Evolutionary conservation across 1,140 invertebrate species (phyloP).

Genomic region (Diabrotica undecimpunctata): DNA sequence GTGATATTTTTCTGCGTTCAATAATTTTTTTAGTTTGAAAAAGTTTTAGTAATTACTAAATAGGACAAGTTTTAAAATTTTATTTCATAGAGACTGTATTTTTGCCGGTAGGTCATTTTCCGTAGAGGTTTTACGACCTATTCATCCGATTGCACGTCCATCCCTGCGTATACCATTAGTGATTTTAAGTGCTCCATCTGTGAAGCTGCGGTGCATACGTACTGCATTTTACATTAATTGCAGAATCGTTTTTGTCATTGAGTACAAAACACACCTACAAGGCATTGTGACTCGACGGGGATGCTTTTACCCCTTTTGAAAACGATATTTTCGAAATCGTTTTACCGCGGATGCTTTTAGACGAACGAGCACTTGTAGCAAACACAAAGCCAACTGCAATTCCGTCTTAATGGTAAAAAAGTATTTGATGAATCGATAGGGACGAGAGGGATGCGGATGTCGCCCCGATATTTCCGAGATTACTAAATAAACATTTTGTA

Average conservation of each 20-base stretch:
- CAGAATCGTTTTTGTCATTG: background rate
- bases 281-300: background rate
- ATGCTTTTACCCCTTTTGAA: background rate
- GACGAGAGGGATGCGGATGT: too few relatives aligned
- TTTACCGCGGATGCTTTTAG: background rate
- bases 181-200: background rate
- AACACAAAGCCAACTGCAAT: background rate
- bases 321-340: conserved; percentile 2
- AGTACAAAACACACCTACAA: background rate
- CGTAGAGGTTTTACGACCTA: too few relatives aligned
- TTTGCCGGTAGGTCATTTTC: too few relatives aligned
- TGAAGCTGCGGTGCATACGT: background rate
- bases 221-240: background rate
- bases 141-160: background rate
- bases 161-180: background rate
- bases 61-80: too few relatives aligned
- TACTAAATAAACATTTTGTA: too few relatives aligned
- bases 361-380: background rate
- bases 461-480: too few relatives aligned
- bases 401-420: background rate
- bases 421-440: background rate
- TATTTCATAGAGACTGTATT: too few relatives aligned
- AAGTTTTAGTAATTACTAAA: too few relatives aligned
- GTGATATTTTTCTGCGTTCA: too few relatives aligned
- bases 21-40: too few relatives aligned